Conservation (phyloP, 2,888 invertebrate species). For the Orgyia antiqua region DNA sequence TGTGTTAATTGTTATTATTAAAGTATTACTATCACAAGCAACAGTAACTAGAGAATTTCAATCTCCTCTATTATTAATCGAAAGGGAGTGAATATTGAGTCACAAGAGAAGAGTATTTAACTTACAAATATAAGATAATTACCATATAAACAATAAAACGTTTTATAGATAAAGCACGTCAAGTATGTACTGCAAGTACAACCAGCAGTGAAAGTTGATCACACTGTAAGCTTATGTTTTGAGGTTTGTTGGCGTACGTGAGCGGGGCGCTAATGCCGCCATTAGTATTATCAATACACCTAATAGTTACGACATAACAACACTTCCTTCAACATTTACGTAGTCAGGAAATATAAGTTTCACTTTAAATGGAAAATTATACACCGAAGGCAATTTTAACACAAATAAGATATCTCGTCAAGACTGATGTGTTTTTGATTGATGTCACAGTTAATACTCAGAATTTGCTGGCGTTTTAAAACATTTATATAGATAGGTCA, state of each 20-base stretch:
- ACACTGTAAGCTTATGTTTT: constrained; percentile 29
- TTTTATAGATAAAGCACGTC: no score
- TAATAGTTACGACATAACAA: constrained; percentile 16
- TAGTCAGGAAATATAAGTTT: constrained; percentile 13
- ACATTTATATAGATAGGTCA: background rate
- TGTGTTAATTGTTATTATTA: no score
- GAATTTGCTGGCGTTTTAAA: background rate
- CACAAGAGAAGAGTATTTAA: no score
- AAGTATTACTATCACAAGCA: no score
- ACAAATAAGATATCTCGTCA: constrained; percentile 10
- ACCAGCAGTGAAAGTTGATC: constrained; percentile 57
- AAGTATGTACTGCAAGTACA: constrained; percentile 26
- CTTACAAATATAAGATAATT: no score
- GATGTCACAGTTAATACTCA: constrained; percentile 6
- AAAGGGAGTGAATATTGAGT: no score
- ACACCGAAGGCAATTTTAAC: background rate
- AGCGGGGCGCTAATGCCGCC: constrained; percentile 28
- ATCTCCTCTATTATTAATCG: no score
- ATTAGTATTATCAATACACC: constrained; percentile 24
- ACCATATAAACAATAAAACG: no score
- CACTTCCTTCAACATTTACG: constrained; percentile 15
- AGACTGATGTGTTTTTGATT: constrained; percentile 22
- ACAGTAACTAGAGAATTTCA: no score
- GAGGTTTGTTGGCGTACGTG: constrained; percentile 46
- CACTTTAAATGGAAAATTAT: constrained; percentile 10